Evolutionary conservation across 2,797 vertebrate species (phyloP).

Genomic region (Cirrhinus molitorella): DNA sequence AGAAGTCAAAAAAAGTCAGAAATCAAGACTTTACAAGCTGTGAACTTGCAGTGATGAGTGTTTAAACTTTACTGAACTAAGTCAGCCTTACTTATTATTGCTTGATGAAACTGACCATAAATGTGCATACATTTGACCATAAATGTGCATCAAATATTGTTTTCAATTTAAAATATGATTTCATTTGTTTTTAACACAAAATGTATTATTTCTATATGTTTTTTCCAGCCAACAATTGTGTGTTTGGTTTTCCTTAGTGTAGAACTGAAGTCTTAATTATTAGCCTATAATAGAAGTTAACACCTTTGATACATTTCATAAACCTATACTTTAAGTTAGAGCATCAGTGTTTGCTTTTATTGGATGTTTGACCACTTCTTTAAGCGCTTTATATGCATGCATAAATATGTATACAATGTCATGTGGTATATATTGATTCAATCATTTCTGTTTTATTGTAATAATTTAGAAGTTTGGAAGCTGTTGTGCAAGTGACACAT

Average conservation of each 20-base stretch:
- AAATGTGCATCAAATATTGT: not conserved
- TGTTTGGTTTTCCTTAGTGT: too few relatives aligned
- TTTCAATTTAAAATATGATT: too few relatives aligned
- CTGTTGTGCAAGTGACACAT: not conserved
- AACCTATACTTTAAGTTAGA: too few relatives aligned
- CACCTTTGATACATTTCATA: too few relatives aligned
- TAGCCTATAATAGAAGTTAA: too few relatives aligned
- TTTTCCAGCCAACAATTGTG: too few relatives aligned
- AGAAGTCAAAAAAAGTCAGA: not conserved
- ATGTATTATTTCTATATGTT: too few relatives aligned
- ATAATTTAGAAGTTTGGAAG: not conserved
- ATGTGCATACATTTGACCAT: not conserved
- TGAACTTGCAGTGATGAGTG: not conserved
- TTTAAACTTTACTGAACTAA: not conserved
- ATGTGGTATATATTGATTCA: not conserved
- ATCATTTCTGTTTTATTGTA: not conserved
- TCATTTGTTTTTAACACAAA: too few relatives aligned
- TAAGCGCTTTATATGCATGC: not conserved
- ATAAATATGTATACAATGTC: not conserved
- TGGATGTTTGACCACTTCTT: not conserved
- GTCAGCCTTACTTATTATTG: not conserved
- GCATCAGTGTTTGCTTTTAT: not conserved
- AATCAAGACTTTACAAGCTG: not conserved
- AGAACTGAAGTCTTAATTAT: too few relatives aligned
- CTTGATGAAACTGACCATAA: not conserved